These are phyloP conservation scores for Xestia rhomboidea DNA, from an alignment of 2,888 invertebrate species.

Conservation along the genomic window DNA sequence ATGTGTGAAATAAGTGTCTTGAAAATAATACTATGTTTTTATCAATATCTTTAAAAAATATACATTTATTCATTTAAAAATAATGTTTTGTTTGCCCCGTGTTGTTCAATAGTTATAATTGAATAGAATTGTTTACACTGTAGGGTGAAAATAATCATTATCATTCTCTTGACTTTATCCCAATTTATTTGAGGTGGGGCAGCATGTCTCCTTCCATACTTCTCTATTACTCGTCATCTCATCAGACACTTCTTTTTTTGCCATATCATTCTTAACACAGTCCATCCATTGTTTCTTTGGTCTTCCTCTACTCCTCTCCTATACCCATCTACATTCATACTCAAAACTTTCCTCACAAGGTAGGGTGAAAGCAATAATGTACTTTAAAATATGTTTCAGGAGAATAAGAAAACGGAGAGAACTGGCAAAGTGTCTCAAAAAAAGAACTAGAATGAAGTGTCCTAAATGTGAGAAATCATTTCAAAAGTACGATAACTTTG, in stretches of 20 bases:
- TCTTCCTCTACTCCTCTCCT: no score
- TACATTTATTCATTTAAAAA: neutral
- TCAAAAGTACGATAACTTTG: constrained; percentile 88
- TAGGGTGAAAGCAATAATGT: neutral
- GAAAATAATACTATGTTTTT: neutral
- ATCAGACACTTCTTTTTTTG: no score
- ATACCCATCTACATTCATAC: no score
- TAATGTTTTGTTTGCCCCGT: neutral
- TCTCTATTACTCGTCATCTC: no score
- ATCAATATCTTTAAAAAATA: neutral
- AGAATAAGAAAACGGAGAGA: constrained; percentile 75
- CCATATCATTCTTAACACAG: no score
- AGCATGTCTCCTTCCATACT: no score
- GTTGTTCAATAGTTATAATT: neutral
- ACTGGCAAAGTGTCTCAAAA: constrained; percentile 69
- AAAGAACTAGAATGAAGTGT: constrained; percentile 84
- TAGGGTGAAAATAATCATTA: no score
- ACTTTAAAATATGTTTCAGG: constrained; percentile 44
- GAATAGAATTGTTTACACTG: neutral
- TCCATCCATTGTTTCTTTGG: no score
- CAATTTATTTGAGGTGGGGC: no score
- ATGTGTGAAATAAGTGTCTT: neutral
- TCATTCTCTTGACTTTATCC: no score
- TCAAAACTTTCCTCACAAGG: no score
- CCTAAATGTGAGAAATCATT: constrained; percentile 87